These are phyloP conservation scores for Epizoanthus ramosus DNA, from an alignment of 92 coral and sea anemone species.

Conservation along the genomic window DNA sequence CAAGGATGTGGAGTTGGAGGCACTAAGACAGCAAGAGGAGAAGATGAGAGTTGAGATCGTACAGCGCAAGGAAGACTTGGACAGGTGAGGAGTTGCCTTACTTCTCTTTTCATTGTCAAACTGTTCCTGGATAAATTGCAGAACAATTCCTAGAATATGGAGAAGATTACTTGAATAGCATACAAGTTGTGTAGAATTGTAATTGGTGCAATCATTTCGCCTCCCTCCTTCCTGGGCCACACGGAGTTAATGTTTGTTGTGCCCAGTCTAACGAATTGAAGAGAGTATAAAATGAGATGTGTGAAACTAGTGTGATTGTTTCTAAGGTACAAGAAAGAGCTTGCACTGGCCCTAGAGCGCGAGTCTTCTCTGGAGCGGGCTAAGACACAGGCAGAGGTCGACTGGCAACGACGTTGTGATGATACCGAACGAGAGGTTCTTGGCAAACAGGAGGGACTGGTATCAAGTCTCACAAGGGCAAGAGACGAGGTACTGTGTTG, in stretches of 20 bases:
- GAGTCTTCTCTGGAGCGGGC: slow-evolving; percentile 80
- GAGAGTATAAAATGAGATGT: background rate
- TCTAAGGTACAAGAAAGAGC: slow-evolving; percentile 86
- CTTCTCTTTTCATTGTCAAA: background rate
- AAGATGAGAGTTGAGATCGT: slow-evolving; percentile 83
- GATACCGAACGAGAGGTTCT: slow-evolving; percentile 90
- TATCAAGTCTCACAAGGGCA: slow-evolving; percentile 70
- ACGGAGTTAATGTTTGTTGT: background rate
- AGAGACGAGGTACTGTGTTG: slow-evolving; percentile 80
- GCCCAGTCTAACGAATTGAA: background rate
- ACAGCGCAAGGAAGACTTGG: slow-evolving; percentile 76
- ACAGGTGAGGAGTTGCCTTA: slow-evolving; percentile 56
- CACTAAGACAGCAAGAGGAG: slow-evolving; percentile 87
- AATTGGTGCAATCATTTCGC: too few species aligned
- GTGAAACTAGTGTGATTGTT: background rate
- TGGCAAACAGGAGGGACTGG: slow-evolving; percentile 81
- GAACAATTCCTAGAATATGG: too few species aligned
- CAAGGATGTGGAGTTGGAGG: slow-evolving; percentile 86
- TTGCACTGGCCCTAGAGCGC: slow-evolving; percentile 83
- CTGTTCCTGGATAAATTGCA: too few species aligned
- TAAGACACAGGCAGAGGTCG: slow-evolving; percentile 82
- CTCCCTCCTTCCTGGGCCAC: too few species aligned
- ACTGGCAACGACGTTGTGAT: slow-evolving; percentile 97
- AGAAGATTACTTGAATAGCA: too few species aligned
- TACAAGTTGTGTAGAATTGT: too few species aligned